Percentiles rank a stretch among this genome's conserved stretches.
Evolutionary conservation across 2,797 vertebrate species (phyloP).

Genomic region (Octomys mimax): DNA sequence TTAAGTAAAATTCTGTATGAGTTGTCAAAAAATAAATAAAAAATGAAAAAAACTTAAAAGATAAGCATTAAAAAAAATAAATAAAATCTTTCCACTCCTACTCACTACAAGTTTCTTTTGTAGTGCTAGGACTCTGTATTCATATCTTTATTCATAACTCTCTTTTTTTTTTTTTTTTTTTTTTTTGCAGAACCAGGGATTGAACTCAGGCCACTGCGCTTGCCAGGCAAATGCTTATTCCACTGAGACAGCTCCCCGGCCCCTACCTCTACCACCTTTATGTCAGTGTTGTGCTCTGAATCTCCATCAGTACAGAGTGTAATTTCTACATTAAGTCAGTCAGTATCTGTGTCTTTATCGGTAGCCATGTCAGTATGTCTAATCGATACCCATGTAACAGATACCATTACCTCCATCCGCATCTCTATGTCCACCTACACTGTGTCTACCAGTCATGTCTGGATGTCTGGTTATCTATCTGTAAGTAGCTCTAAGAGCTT

Average conservation of each 20-base stretch:
- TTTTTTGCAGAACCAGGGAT: too few relatives aligned
- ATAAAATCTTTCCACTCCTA: background rate
- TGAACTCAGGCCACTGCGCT: too few relatives aligned
- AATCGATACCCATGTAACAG: rapidly evolving
- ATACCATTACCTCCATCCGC: rapidly evolving
- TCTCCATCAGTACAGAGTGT: background rate
- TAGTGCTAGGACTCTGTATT: background rate
- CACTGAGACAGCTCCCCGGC: too few relatives aligned
- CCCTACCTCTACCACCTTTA: background rate
- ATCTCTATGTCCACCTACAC: rapidly evolving
- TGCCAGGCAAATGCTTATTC: too few relatives aligned
- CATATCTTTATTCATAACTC: background rate
- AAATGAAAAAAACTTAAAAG: too few relatives aligned
- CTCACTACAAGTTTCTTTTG: background rate
- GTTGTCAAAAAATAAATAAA: too few relatives aligned
- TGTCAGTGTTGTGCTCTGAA: too few relatives aligned
- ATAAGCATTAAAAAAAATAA: too few relatives aligned
- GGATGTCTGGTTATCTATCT: rapidly evolving
- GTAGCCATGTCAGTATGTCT: rapidly evolving
- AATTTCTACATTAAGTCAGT: too few relatives aligned
- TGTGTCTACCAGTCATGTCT: rapidly evolving
- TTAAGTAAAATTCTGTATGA: too few relatives aligned
- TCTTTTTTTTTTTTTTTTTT: background rate
- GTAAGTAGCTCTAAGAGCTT: background rate
- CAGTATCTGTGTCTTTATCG: rapidly evolving